A percentile compares a stretch with the other conserved stretches of the same genome.
phyloP scores from a whole-genome alignment of 35 echinoderm and acorn worm genomes.

The Chiridota heheva region DNA sequence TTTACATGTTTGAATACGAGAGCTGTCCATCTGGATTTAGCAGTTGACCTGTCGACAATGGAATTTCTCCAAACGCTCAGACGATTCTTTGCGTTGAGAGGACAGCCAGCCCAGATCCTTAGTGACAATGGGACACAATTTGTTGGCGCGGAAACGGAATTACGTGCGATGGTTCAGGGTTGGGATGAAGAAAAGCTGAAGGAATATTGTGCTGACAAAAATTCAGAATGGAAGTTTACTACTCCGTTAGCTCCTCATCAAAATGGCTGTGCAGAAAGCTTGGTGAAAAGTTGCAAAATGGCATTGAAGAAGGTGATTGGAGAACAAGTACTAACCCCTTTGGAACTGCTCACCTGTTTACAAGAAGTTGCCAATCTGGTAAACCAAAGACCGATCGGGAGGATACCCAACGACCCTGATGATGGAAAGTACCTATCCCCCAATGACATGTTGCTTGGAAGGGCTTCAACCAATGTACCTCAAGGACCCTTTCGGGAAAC shows the following conservation, averaged over 20 bases:
- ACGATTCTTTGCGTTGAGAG: slow-evolving; percentile 52
- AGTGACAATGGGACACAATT: slow-evolving; percentile 71
- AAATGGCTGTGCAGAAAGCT: slow-evolving; percentile 55
- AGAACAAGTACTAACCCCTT: slow-evolving; percentile 34
- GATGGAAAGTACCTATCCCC: slow-evolving; percentile 47
- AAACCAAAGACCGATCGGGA: slow-evolving; percentile 49
- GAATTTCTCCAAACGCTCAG: slow-evolving; percentile 47
- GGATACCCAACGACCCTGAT: slow-evolving; percentile 53
- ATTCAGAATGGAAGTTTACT: slow-evolving; percentile 39
- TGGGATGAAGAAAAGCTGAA: slow-evolving; percentile 43
- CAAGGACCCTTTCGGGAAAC: slow-evolving; percentile 61
- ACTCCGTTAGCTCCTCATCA: slow-evolving; percentile 52
- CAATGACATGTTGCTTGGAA: slow-evolving; percentile 49
- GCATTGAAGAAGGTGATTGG: slow-evolving; percentile 45
- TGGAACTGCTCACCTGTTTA: slow-evolving; percentile 49
- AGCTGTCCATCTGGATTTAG: slow-evolving; percentile 55
- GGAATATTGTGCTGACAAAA: slow-evolving; percentile 48
- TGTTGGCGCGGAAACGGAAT: slow-evolving; percentile 58
- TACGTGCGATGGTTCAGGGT: slow-evolving; percentile 50
- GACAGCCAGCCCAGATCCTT: slow-evolving; percentile 19
- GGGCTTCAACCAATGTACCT: slow-evolving; percentile 20
- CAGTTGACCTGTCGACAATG: slow-evolving; percentile 42
- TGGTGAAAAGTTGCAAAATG: slow-evolving; percentile 65
- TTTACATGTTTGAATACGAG: slow-evolving; percentile 59
- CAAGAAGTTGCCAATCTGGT: slow-evolving; percentile 51